A percentile compares a stretch with the other conserved stretches of the same genome.
Evolutionary conservation across 1,140 invertebrate species (phyloP).

Genomic region (Acromyrmex echinatior): DNA sequence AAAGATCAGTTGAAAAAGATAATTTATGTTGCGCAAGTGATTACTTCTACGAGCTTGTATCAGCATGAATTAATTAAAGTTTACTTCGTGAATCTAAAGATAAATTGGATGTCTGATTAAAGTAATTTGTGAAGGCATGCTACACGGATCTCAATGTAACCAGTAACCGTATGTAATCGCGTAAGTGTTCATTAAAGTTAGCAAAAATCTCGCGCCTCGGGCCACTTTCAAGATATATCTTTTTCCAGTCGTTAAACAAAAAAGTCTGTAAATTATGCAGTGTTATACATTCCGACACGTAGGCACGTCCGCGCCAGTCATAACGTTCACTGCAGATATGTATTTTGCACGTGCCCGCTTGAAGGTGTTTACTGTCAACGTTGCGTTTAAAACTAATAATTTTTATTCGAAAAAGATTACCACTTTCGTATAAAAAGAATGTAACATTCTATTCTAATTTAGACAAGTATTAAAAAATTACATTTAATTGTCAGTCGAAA

Average conservation of each 20-base stretch:
- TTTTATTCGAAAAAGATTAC: background rate
- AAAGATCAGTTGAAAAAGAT: background rate
- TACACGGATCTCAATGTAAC: background rate
- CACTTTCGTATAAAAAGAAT: background rate
- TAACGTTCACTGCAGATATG: constrained; percentile 18
- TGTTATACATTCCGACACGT: constrained; percentile 3
- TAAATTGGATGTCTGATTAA: background rate
- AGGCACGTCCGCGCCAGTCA: background rate
- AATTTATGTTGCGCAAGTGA: background rate
- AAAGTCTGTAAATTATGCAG: constrained; percentile 14
- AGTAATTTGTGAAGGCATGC: background rate
- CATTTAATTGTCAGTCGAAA: background rate
- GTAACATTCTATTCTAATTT: background rate
- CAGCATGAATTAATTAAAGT: background rate
- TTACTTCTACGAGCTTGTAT: background rate
- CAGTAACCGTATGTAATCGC: constrained; percentile 30
- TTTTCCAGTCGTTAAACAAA: constrained; percentile 18
- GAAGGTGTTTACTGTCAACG: background rate
- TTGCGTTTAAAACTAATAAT: background rate
- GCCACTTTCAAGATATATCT: background rate
- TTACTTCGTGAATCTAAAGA: background rate
- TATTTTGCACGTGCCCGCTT: background rate
- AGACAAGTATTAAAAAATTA: background rate
- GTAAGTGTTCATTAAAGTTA: constrained; percentile 6
- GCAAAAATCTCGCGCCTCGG: constrained; percentile 2